These are phyloP conservation scores for Elmis aenea DNA, from an alignment of 2,888 invertebrate species.

Conservation along the genomic window DNA sequence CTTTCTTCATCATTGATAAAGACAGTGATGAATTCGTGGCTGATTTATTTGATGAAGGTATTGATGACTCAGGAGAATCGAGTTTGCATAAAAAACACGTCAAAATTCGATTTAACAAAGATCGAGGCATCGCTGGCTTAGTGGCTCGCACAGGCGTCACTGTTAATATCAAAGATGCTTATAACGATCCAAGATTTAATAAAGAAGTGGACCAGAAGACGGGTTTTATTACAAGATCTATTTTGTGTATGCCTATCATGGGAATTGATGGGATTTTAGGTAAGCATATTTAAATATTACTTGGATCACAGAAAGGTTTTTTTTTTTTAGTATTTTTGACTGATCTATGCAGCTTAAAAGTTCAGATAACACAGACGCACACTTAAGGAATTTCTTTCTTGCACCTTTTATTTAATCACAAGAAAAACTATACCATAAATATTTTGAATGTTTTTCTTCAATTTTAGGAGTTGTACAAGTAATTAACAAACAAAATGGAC, in stretches of 20 bases:
- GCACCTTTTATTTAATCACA: no score
- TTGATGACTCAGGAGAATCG: slow-evolving; percentile 37
- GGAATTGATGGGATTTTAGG: slow-evolving; percentile 52
- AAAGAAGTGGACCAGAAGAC: slow-evolving; percentile 53
- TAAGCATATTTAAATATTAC: slow-evolving; percentile 32
- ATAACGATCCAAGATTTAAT: slow-evolving; percentile 51
- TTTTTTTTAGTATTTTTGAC: no score
- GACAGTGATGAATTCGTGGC: slow-evolving; percentile 48
- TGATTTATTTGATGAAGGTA: slow-evolving; percentile 59
- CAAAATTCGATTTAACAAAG: slow-evolving; percentile 50
- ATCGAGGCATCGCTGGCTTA: slow-evolving; percentile 51
- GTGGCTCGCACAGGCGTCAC: slow-evolving; percentile 50
- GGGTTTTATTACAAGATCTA: slow-evolving; percentile 53
- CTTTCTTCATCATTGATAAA: slow-evolving; percentile 54
- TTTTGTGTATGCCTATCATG: slow-evolving; percentile 52
- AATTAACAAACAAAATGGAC: slow-evolving; percentile 51
- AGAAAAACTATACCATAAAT: no score
- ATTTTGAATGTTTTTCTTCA: not conserved
- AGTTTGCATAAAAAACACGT: slow-evolving; percentile 51
- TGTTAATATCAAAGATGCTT: slow-evolving; percentile 54
- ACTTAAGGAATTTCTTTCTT: no score
- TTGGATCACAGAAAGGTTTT: no score
- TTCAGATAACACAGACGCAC: not conserved
- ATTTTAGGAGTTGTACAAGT: slow-evolving; percentile 54
- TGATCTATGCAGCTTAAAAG: no score